Evolutionary conservation across 2,888 invertebrate species (phyloP), one percentile per base, ranked within the genome.

Genomic region (Noctuana brunneofusca): DNA sequence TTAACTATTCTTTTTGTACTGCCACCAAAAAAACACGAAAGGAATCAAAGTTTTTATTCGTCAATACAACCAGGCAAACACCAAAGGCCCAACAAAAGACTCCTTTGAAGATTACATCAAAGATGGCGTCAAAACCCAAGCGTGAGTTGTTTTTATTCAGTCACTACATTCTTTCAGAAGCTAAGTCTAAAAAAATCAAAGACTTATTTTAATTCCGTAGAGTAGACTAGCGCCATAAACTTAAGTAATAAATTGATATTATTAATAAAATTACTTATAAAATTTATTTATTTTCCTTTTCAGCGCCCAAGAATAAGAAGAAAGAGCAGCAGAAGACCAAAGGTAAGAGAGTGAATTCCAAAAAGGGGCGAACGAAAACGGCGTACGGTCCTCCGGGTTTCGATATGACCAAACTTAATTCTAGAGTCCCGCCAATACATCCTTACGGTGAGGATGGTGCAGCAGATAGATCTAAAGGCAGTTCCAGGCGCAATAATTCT

Each of bases 361-460:
- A 48, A 18, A 30, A 46, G 2, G 53, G n/a, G 0, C 16, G 16
- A 0, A 8, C 18, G 0, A 63, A 48, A 32, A 22, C 22, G 0
- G 12, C 48, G 0, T 63, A 38, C 41, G 56, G 62, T 3, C 62
- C 62, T 1, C 62, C 62, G 12, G 55, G 62, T 0, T 41, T 56
- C n/a, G 56, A 63, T 24, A 1, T 50, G 12, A 32, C 27, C 11
- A 48, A 49, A 14, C 14, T 63, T 0, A 56, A 18, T n/a, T 57
- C 32, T 18, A 38, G 62, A 14, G 62, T 63, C 1, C 62, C 62
- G 1, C 62, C 62, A 1, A 55, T 62, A 41, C 49, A 49, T 30
- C 27, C 49, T 18, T 35, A 49, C n/a, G 48, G 18, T 11, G 62
- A 62, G 12, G 48, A 55, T 3, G 8, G 16, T 38, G 4, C 49